A percentile compares a stretch with the other conserved stretches of the same genome.
Evolutionary conservation across 1,140 invertebrate species (phyloP).

Genomic region (Aphaenogaster floridana): DNA sequence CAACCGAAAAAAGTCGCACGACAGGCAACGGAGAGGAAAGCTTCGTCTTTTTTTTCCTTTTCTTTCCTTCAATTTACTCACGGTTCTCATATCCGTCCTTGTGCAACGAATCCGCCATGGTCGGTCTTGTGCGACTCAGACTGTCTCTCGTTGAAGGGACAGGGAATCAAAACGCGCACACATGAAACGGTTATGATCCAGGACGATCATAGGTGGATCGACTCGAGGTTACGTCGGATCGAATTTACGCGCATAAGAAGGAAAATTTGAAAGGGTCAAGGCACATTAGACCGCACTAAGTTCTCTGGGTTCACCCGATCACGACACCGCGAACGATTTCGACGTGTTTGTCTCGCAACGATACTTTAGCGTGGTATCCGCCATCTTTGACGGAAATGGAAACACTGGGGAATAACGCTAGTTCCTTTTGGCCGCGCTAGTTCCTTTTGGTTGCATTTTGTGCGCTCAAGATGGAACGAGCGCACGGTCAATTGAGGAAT

Average conservation of each 20-base stretch:
- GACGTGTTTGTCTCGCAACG: constrained; percentile 53
- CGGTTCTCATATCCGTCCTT: constrained; percentile 77
- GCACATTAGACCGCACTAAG: not conserved
- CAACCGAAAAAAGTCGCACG: not conserved
- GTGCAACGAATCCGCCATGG: constrained; percentile 74
- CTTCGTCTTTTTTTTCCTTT: not conserved
- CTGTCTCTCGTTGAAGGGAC: constrained; percentile 11
- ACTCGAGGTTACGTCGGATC: not conserved
- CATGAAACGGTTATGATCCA: constrained; percentile 62
- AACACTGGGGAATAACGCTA: constrained; percentile 18
- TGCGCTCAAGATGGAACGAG: not conserved
- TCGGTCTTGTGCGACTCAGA: not conserved
- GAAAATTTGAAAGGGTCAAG: not conserved
- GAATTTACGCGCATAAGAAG: constrained; percentile 14
- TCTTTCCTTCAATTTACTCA: constrained; percentile 65
- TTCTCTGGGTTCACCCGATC: not conserved
- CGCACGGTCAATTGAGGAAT: not conserved
- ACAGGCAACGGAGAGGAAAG: not conserved
- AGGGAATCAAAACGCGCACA: constrained; percentile 51
- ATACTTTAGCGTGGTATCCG: constrained; percentile 18
- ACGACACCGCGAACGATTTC: constrained; percentile 43
- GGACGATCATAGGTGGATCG: constrained; percentile 13
- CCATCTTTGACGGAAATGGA: constrained; percentile 72
- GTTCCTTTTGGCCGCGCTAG: not conserved
- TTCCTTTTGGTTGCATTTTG: not conserved